These are phyloP conservation scores for Idaea biselata DNA, from an alignment of 2,888 invertebrate species.

Conservation along the genomic window DNA sequence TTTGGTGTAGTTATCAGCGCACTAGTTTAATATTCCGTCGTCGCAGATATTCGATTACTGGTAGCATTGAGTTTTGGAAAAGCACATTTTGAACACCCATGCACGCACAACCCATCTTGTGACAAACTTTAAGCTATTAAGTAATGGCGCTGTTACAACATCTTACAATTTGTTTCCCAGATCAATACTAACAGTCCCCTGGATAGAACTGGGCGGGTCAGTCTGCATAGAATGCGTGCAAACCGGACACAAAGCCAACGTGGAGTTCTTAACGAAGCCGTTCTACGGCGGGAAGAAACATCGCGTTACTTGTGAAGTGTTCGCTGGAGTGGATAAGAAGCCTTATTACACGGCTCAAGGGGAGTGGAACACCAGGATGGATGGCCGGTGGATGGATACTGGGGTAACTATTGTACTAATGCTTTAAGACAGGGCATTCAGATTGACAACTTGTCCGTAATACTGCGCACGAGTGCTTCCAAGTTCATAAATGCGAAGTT, in stretches of 20 bases:
- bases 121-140: no score
- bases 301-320: slow-evolving; percentile 90
- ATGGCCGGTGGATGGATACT: slow-evolving; percentile 90
- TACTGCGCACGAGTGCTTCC: no score
- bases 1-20: background rate
- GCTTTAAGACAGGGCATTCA: no score
- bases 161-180: slow-evolving; percentile 61
- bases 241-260: slow-evolving; percentile 94
- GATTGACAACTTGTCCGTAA: no score
- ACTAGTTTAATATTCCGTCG: no score
- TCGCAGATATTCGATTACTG: no score
- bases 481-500: no score
- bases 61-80: background rate
- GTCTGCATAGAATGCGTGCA: slow-evolving; percentile 94
- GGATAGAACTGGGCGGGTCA: slow-evolving; percentile 98
- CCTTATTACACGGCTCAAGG: slow-evolving; percentile 94
- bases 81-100: no score
- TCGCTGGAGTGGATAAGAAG: slow-evolving; percentile 91
- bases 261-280: slow-evolving; percentile 98
- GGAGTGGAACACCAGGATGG: slow-evolving; percentile 98
- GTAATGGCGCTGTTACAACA: no score
- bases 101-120: no score
- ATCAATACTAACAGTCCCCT: slow-evolving; percentile 98
- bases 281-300: slow-evolving; percentile 98
- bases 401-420: slow-evolving; percentile 66